These are phyloP conservation scores for Lerema accius DNA, from an alignment of 1,140 invertebrate species.

Conservation along the genomic window DNA sequence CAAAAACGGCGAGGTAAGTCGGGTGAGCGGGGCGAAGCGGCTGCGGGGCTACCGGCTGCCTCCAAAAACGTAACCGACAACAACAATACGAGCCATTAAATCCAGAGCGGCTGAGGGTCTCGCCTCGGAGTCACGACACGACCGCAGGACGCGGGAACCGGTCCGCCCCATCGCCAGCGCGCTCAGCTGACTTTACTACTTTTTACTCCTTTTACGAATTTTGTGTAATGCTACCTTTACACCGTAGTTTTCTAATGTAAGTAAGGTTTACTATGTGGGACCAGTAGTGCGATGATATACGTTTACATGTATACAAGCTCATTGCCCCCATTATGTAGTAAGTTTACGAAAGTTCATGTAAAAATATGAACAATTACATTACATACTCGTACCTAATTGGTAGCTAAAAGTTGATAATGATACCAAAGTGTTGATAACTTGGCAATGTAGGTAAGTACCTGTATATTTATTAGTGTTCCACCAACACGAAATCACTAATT, in stretches of 20 bases:
- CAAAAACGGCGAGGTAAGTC: slow-evolving; percentile 5
- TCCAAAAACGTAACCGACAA: slow-evolving; percentile 17
- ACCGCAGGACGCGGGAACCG: slow-evolving; percentile 10
- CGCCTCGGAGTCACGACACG: slow-evolving; percentile 18
- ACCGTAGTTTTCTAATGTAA: too few species aligned
- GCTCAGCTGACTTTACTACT: slow-evolving; percentile 10
- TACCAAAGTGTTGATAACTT: too few species aligned
- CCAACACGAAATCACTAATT: too few species aligned
- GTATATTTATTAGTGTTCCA: too few species aligned
- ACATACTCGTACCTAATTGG: too few species aligned
- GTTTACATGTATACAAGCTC: too few species aligned
- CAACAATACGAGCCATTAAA: slow-evolving; percentile 17
- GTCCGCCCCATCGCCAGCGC: slow-evolving; percentile 2
- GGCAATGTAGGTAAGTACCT: too few species aligned
- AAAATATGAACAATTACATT: too few species aligned
- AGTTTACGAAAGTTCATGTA: too few species aligned
- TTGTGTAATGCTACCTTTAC: neutral
- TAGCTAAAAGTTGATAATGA: too few species aligned
- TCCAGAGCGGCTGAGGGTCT: slow-evolving; percentile 7
- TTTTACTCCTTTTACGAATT: slow-evolving; percentile 10
- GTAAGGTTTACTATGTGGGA: too few species aligned
- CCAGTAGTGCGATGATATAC: neutral
- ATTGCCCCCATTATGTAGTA: too few species aligned
- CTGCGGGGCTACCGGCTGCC: neutral
- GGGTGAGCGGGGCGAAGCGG: neutral